Evolutionary conservation across 2,113 vertebrate species (phyloP).

Genomic region (Microtus ochrogaster): DNA sequence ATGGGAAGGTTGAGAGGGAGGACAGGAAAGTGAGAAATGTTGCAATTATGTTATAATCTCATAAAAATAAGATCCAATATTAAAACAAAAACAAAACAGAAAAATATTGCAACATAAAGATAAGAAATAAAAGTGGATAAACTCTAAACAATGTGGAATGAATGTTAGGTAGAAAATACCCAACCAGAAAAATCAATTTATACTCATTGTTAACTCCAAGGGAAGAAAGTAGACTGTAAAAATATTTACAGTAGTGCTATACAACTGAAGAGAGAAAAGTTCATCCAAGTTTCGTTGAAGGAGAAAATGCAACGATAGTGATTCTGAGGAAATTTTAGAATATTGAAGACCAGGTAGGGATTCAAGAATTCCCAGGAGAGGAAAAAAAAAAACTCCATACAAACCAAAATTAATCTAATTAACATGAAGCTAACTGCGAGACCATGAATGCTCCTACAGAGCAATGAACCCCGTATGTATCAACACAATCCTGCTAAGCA

Average conservation of each 20-base stretch:
- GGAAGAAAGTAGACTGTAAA: not conserved
- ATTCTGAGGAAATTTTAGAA: not conserved
- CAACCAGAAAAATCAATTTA: not conserved
- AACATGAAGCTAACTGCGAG: not conserved
- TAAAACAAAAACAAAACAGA: not conserved
- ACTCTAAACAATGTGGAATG: not conserved
- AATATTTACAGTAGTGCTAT: not conserved
- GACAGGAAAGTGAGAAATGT: not conserved
- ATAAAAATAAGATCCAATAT: not conserved
- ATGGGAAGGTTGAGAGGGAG: not conserved
- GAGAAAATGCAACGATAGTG: not conserved
- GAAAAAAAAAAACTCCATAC: rapidly evolving
- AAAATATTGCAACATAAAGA: not conserved
- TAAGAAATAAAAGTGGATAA: not conserved
- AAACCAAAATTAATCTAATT: not conserved
- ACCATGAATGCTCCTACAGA: not conserved
- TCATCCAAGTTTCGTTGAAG: not conserved
- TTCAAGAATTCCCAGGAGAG: not conserved
- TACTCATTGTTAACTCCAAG: not conserved
- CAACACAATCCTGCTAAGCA: not conserved
- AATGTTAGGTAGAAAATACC: not conserved
- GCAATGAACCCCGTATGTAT: not conserved
- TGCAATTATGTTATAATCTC: not conserved
- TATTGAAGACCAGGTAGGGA: not conserved
- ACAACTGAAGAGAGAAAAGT: not conserved